Base-by-base conservation (phyloP, 2,797 vertebrate species). In the Cynopterus sphinx region DNA sequence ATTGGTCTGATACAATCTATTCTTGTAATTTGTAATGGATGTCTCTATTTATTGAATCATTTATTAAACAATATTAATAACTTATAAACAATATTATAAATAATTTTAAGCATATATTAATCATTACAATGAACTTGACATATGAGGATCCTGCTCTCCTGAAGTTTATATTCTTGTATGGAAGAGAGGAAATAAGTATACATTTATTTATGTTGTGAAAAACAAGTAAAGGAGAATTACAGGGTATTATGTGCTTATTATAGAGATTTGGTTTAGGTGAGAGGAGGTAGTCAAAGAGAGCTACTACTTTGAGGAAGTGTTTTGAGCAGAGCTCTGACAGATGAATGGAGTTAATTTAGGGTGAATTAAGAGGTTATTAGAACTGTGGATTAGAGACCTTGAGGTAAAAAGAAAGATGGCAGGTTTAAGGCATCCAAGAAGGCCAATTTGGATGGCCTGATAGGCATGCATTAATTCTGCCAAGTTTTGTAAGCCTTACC, bases 141-240 rank as follows among this genome's bases (percentile, higher is more conserved):
- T 71, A 49, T 59, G 17, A 78, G 26, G 36, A 67, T 74, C 36
- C 31, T 91, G 57, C 83, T 21, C 36, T 92, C 17, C 49, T 55
- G 26, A 53, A 83, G 24, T 49, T 78, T 87, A 39, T 59, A 74
- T 88, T 92, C 70, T 78, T 88, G 4, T 53, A 43, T 43, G 39
- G 33, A 93, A 85, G 86, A 90, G 63, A 87, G 61, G 26, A 51
- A 83, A 26, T 77, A 61, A 87, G 11, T 51, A 15, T 0, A 41
- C 31, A 24, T 68, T 91, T 67, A 71, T 36, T 82, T 89, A 77
- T 74, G 57, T 85, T 96, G 36, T 95, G 63, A 71, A 87, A 94
- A 90, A 82, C 26, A 16, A 15, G 6, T 87, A 83, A 57, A 88
- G 49, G 70, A 84, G 36, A 78, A 16, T 26, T 73, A 82, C 4